These are phyloP conservation scores for Mnemiopsis leidyi DNA, from an alignment of 37 sponge, comb jelly and placozoan genomes.

Conservation along the genomic window DNA sequence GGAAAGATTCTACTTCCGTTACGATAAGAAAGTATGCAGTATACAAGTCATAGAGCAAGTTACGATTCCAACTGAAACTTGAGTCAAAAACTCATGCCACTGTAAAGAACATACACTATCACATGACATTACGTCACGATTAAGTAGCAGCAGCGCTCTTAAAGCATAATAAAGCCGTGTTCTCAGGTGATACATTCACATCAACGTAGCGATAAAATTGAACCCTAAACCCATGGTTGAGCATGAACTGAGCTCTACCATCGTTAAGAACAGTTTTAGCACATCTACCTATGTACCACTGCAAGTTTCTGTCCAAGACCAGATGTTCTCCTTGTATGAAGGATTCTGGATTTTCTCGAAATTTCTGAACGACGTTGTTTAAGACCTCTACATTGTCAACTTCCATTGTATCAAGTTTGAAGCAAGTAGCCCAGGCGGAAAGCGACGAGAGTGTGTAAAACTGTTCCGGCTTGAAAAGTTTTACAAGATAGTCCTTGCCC, in stretches of 20 bases:
- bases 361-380: background rate
- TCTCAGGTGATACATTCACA: conserved; percentile 2
- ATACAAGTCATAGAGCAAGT: too few relatives aligned
- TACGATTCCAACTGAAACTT: background rate
- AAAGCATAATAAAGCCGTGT: conserved; percentile 3
- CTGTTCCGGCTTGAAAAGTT: conserved; percentile 11
- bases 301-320: background rate
- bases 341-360: background rate
- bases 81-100: background rate
- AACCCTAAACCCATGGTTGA: background rate
- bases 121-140: background rate
- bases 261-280: conserved; percentile 35
- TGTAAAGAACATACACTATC: background rate
- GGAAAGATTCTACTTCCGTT: background rate
- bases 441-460: conserved; percentile 30
- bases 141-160: background rate
- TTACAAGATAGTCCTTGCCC: background rate
- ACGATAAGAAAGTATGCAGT: background rate
- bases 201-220: background rate
- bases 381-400: background rate
- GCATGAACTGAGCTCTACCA: background rate
- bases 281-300: conserved; percentile 29
- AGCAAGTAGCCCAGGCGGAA: conserved; percentile 45
- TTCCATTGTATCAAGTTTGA: background rate
- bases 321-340: background rate